Base-by-base conservation (phyloP, 1,140 invertebrate species). In the Atopsyche davidsoni region DNA sequence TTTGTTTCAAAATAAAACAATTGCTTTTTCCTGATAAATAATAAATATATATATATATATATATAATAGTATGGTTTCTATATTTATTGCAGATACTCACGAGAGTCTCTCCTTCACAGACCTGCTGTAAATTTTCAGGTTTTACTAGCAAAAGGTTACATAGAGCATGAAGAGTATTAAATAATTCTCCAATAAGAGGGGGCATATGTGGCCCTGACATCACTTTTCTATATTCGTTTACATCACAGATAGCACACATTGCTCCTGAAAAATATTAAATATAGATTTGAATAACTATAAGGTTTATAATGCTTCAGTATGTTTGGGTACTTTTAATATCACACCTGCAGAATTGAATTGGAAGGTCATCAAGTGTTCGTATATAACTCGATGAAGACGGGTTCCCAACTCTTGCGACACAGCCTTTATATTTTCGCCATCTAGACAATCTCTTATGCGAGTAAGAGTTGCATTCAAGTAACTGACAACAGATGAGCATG, bases 221-320 rank as follows among this genome's bases (percentile, higher is more conserved):
- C 44, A 70, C 62, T 43, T 67, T 92, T 22, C 93, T 77, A 66
- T 89, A 89, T 66, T 98, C 96, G 64, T 96, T 97, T 43, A 99
- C 88, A 77, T 99, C 96, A 74, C 92, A 98, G 53, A 99, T 96
- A 1, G 90, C 90, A 66, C 93, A 86, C 89, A 98, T 96, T 2
- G 93, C 95, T 46, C 93, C 87, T 87, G 63, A 47, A 63, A 65
- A 62, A 47, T 42, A 40, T 40, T 22, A 51, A 32, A 51, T 18
- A 52, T 14, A 32, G 21, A 53, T 39, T 22, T 40, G 47, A 36
- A 22, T 19, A 53, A 6, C 6, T 28, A 4, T 28, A n/a, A 28
- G 6, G 6, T 7, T 28, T 28, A 28, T 6, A 28, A 28, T 7
- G n/a, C 24, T 7, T 6, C 24, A 28, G 24, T 28, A 28, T 28